Conservation (phyloP, 1,140 invertebrate species). For the Papilio polyxenes region DNA sequence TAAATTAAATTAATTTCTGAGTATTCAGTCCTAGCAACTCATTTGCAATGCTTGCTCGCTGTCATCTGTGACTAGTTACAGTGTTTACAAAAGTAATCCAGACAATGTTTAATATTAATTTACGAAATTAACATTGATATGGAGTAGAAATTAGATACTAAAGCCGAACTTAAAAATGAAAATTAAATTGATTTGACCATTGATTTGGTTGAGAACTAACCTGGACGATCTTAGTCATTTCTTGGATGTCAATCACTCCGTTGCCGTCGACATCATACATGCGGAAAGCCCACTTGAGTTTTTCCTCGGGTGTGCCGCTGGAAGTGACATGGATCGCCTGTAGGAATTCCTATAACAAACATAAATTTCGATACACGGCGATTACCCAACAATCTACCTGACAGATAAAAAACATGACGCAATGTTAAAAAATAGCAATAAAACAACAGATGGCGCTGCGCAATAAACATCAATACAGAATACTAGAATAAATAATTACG, state of each 20-base stretch:
- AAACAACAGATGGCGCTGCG: constrained; percentile 9
- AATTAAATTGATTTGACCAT: neutral
- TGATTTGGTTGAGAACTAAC: constrained; percentile 75
- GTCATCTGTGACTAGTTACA: no score
- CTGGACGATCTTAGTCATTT: constrained; percentile 97
- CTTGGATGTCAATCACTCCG: constrained; percentile 98
- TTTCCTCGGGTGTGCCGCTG: constrained; percentile 98
- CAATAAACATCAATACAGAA: neutral
- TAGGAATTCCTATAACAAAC: constrained; percentile 93
- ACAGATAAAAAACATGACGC: constrained; percentile 41
- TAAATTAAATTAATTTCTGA: neutral
- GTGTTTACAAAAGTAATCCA: no score
- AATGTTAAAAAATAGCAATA: neutral
- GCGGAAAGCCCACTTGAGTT: constrained; percentile 99
- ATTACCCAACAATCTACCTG: constrained; percentile 42
- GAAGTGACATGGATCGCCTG: constrained; percentile 99
- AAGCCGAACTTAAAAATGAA: no score
- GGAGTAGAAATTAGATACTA: no score
- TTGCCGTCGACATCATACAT: constrained; percentile 99
- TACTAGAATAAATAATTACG: neutral
- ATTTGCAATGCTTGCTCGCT: no score
- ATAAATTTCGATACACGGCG: constrained; percentile 57
- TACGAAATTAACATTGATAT: no score
- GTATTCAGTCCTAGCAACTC: neutral
- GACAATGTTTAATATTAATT: no score